Percentiles rank a stretch among this genome's conserved stretches.
Conservation (phyloP, 1,140 invertebrate genomes). For the Belonocnema kinseyi region DNA sequence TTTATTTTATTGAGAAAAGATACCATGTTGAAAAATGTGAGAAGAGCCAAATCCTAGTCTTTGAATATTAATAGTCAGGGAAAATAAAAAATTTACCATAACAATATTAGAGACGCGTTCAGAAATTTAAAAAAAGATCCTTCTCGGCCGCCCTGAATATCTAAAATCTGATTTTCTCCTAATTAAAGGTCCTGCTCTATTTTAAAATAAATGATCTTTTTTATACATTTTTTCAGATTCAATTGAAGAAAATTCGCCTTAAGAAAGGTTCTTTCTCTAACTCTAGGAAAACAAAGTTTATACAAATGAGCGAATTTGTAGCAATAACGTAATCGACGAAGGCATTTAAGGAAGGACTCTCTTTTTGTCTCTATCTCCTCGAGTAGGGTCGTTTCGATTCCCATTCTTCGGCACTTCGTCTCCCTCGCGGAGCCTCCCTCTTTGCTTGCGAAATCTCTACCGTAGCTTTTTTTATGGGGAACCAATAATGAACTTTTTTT, state of each 20-base stretch:
- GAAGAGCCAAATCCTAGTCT: too few relatives aligned
- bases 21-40: too few relatives aligned
- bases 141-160: too few relatives aligned
- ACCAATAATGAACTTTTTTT: slow-evolving; percentile 75
- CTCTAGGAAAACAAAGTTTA: slow-evolving; percentile 20
- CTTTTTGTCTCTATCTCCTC: slow-evolving; percentile 40
- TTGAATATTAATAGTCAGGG: too few relatives aligned
- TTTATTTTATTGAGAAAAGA: too few relatives aligned
- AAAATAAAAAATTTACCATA: too few relatives aligned
- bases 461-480: slow-evolving; percentile 68
- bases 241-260: not conserved
- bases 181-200: too few relatives aligned
- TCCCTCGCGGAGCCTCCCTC: slow-evolving; percentile 45
- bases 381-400: slow-evolving; percentile 35
- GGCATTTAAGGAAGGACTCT: slow-evolving; percentile 20
- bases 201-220: too few relatives aligned
- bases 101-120: too few relatives aligned
- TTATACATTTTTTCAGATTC: not conserved
- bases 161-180: too few relatives aligned
- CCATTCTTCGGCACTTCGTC: slow-evolving; percentile 42
- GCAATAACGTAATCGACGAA: slow-evolving; percentile 26
- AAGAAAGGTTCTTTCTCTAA: not conserved
- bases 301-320: slow-evolving; percentile 29
- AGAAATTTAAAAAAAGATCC: too few relatives aligned
- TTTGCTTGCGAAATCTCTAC: slow-evolving; percentile 53